Percentiles rank a stretch among this genome's conserved stretches.
phyloP scores from a whole-genome alignment of 2,113 vertebrate species.

The Dendrocopos noguchii region DNA sequence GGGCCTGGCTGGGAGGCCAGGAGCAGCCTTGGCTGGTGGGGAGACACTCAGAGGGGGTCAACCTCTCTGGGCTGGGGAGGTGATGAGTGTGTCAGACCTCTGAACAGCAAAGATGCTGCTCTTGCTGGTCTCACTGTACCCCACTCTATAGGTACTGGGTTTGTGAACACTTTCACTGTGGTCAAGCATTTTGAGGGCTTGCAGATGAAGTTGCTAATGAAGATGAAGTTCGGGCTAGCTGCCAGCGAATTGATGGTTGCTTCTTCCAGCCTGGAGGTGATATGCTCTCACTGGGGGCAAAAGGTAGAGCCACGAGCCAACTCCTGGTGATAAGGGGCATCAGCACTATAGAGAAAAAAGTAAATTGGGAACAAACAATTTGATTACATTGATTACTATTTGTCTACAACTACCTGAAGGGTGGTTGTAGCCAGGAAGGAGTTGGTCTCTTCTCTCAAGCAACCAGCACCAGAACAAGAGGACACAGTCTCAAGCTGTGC shows the following conservation, averaged over 20 bases:
- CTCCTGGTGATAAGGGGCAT: background rate
- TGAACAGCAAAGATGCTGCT: conserved; percentile 34
- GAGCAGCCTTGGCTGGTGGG: background rate
- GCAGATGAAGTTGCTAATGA: background rate
- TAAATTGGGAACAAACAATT: background rate
- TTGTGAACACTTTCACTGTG: fast-evolving
- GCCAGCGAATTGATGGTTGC: background rate
- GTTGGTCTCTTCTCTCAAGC: too few relatives aligned
- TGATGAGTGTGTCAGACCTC: background rate
- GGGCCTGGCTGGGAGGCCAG: conserved; percentile 30
- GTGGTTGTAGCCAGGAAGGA: too few relatives aligned
- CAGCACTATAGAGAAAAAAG: background rate
- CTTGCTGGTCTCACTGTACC: background rate
- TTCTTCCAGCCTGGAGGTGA: background rate
- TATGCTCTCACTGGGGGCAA: fast-evolving
- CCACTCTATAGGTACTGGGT: fast-evolving
- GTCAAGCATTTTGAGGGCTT: background rate
- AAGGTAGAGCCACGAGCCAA: background rate
- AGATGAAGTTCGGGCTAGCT: fast-evolving
- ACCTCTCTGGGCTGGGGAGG: background rate
- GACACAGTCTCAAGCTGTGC: too few relatives aligned
- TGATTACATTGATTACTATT: background rate
- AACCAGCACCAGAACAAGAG: too few relatives aligned
- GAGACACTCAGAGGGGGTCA: background rate
- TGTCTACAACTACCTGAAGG: too few relatives aligned